phyloP scores from a whole-genome alignment of 2,113 vertebrate species.

The Dromaius novaehollandiae region DNA sequence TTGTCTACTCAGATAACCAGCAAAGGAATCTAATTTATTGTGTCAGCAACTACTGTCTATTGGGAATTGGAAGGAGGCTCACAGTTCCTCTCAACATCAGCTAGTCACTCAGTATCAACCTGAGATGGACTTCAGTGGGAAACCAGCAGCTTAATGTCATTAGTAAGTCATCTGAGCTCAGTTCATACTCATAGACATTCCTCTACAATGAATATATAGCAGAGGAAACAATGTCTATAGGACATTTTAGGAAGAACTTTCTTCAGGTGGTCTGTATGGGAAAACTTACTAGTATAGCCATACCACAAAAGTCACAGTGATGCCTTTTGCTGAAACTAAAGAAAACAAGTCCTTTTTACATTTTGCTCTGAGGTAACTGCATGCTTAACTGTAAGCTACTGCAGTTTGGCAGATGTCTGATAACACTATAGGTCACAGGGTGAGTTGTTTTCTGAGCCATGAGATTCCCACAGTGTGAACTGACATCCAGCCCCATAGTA shows the following conservation, averaged over 20 bases:
- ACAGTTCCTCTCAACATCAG: not conserved
- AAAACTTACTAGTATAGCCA: not conserved
- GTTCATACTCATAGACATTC: not conserved
- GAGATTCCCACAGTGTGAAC: not conserved
- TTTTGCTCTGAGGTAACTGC: not conserved
- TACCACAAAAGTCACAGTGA: not conserved
- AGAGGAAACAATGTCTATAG: not conserved
- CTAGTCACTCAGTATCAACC: not conserved
- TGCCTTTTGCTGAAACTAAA: not conserved
- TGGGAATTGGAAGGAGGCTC: not conserved
- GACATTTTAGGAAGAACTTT: not conserved
- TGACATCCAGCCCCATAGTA: not conserved
- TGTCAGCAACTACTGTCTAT: not conserved
- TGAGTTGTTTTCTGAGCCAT: not conserved
- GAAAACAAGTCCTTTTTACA: not conserved
- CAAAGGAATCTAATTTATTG: not conserved
- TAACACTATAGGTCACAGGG: not conserved
- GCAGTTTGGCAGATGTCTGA: not conserved
- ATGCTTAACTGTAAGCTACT: not conserved
- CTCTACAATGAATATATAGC: not conserved
- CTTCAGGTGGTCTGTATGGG: not conserved
- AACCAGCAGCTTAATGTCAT: not conserved
- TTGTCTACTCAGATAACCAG: not conserved
- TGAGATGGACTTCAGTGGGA: not conserved
- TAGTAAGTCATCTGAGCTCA: not conserved